These are phyloP conservation scores for Tinamus major DNA, from an alignment of 2,797 vertebrate species.

Conservation along the genomic window DNA sequence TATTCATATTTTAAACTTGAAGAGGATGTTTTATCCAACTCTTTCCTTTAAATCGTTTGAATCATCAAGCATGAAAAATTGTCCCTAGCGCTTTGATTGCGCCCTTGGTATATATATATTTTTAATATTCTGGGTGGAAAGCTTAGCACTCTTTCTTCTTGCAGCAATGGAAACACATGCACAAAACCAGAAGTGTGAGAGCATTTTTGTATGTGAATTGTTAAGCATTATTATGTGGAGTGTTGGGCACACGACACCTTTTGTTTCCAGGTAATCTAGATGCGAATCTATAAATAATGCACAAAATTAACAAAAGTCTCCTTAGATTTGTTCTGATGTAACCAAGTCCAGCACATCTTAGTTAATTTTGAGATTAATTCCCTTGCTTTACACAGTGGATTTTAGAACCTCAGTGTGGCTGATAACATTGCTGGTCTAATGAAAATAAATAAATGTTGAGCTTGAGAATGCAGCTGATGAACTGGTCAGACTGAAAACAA, in stretches of 20 bases:
- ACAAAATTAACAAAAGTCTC: not conserved
- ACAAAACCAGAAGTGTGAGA: not conserved
- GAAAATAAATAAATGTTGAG: not conserved
- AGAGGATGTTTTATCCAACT: constrained; percentile 35
- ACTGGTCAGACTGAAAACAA: accelerated
- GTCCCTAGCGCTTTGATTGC: not conserved
- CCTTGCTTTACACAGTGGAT: not conserved
- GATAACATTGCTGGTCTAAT: not conserved
- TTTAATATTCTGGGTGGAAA: not conserved
- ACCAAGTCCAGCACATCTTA: not conserved
- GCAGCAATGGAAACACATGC: not conserved
- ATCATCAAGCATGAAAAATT: not conserved
- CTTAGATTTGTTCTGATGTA: not conserved
- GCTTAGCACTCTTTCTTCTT: not conserved
- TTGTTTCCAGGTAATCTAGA: not conserved
- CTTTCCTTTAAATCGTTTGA: constrained; percentile 36
- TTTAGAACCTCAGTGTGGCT: not conserved
- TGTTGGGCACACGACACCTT: not conserved
- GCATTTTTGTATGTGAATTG: not conserved
- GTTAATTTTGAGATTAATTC: not conserved
- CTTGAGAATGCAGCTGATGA: not conserved
- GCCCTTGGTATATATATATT: not conserved
- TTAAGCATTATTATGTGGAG: not conserved
- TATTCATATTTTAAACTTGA: constrained; percentile 10
- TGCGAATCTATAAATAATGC: not conserved